Base-by-base conservation (phyloP, 2,797 vertebrate species). In the Sciurus carolinensis region DNA sequence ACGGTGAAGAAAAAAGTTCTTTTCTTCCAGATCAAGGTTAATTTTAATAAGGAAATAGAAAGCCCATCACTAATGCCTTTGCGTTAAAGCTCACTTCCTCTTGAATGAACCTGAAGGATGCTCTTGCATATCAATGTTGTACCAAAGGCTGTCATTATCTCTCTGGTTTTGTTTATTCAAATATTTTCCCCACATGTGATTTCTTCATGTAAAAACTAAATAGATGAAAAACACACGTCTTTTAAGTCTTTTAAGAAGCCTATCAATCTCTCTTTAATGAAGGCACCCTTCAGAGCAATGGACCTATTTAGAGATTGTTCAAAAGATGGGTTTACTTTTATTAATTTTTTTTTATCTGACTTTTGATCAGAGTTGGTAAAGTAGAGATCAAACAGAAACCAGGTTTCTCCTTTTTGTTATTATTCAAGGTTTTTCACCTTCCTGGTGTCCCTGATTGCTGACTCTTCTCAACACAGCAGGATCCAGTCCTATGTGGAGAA, bases 21-120 rank as follows among this genome's bases (percentile, higher is more conserved):
- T 95, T 93, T 96, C 91, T 95, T 95, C 76, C 89, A 94, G 90
- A 97, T 93, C 73, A 91, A 96, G 97, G 94, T 95, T 97, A 96
- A 95, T 94, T 95, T 92, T 91, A 97, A 87, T 93, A 97, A 97
- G 94, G 84, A 96, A 95, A 93, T 81, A 96, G 87, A 93, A 98
- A 92, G 88, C 85, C 83, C 66, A 93, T 95, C 86, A 95, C 95
- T 88, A 91, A 95, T 87, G 57, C 89, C 72, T 95, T 64, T 67
- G 95, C 69, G 54, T 93, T 76, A 67, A 87, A 84, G 64, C 95
- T 97, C 62, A 87, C 90, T 95, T 96, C 86, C 91, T 97, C 92
- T 67, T 36, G 62, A 96, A 62, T 71, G 95, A 94, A 81, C 54
- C 64, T 52, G 88, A 72, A 71, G 76, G 54, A 91, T 81, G 80